Conservation (phyloP, 2,888 invertebrate genomes). For the Trilocha varians region DNA sequence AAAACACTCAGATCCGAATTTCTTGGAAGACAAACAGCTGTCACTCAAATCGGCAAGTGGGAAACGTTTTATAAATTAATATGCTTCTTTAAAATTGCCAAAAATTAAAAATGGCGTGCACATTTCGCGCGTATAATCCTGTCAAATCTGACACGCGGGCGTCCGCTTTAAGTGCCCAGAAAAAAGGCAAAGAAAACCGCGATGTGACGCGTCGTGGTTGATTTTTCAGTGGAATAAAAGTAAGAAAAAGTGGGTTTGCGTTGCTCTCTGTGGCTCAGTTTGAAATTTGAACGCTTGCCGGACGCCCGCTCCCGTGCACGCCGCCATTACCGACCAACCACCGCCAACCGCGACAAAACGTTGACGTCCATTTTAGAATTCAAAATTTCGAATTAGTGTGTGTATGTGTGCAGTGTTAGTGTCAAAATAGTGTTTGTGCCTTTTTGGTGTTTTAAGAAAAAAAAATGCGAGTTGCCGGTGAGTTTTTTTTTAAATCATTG, state of each 20-base stretch:
- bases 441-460: neutral
- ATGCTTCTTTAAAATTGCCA: conserved; percentile 7
- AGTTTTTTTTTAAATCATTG: conserved; percentile 13
- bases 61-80: conserved; percentile 4
- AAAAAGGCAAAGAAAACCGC: conserved; percentile 37
- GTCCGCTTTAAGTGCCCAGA: conserved; percentile 30
- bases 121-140: conserved; percentile 37
- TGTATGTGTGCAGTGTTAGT: conserved; percentile 16
- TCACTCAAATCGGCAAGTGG: neutral
- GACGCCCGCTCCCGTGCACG: conserved; percentile 43
- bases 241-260: conserved; percentile 36
- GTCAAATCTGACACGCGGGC: conserved; percentile 47
- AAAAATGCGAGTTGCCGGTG: conserved; percentile 24
- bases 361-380: conserved; percentile 24
- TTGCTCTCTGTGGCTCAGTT: conserved; percentile 59
- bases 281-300: conserved; percentile 53
- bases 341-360: conserved; percentile 20
- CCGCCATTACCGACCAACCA: conserved; percentile 29
- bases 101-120: conserved; percentile 12
- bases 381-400: conserved; percentile 17
- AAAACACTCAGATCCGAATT: neutral
- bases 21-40: neutral
- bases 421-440: neutral
- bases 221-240: conserved; percentile 55
- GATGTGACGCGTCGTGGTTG: conserved; percentile 40